phyloP scores from a whole-genome alignment of 2,888 invertebrate species.

The Tridacna gigas region DNA sequence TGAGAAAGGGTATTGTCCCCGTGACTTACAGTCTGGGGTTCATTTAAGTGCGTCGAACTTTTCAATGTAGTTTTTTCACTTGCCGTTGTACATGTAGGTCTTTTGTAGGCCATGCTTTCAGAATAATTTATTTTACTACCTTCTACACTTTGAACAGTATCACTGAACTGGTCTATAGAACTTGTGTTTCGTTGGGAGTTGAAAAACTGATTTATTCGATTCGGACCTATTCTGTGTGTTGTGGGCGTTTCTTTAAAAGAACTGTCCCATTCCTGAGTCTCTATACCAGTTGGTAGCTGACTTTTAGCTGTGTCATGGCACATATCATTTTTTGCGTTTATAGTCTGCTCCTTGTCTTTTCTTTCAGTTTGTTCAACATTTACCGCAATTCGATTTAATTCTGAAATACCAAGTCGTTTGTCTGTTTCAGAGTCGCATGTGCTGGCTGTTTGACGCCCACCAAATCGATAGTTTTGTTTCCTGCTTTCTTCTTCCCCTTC shows the following conservation, averaged over 20 bases:
- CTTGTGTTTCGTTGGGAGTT: too few relatives aligned
- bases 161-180: too few relatives aligned
- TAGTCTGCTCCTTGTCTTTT: neutral
- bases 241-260: neutral
- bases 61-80: too few relatives aligned
- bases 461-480: neutral
- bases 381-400: too few relatives aligned
- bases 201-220: neutral
- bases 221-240: neutral
- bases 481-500: neutral
- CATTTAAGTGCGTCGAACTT: too few relatives aligned
- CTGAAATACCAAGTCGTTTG: too few relatives aligned
- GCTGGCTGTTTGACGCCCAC: neutral
- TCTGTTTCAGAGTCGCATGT: neutral
- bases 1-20: too few relatives aligned
- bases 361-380: neutral
- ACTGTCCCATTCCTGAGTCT: neutral
- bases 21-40: too few relatives aligned
- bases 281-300: neutral
- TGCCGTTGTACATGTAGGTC: too few relatives aligned
- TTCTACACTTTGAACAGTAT: too few relatives aligned
- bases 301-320: too few relatives aligned
- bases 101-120: too few relatives aligned
- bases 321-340: neutral
- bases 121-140: neutral